phyloP scores from a whole-genome alignment of 2,113 vertebrate species.

The Solenodon paradoxus region DNA sequence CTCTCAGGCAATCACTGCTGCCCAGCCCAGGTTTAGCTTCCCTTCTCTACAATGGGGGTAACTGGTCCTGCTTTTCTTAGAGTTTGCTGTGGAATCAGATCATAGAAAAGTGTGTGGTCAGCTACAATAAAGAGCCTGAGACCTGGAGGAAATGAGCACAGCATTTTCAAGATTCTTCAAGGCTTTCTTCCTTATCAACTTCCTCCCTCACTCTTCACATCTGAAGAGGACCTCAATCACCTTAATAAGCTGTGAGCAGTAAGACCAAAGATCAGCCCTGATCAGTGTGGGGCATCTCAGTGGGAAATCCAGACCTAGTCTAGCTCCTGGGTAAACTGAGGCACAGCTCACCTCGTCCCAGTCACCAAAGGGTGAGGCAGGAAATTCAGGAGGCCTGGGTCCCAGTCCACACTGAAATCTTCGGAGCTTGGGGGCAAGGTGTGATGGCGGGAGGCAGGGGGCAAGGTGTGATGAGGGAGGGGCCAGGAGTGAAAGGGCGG shows the following conservation, averaged over 20 bases:
- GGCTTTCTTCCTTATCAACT: background rate
- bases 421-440: background rate
- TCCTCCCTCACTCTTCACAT: background rate
- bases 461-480: background rate
- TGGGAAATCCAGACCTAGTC: background rate
- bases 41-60: background rate
- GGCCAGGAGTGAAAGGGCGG: background rate
- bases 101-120: conserved; percentile 32
- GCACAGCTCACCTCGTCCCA: background rate
- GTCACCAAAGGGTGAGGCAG: background rate
- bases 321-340: conserved; percentile 19
- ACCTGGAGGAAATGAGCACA: conserved; percentile 30
- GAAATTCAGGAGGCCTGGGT: background rate
- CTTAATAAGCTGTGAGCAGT: background rate
- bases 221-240: background rate
- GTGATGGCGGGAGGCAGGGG: no score
- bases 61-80: background rate
- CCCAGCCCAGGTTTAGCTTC: background rate
- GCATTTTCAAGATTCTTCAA: conserved; percentile 26
- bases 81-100: conserved; percentile 9
- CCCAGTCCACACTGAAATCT: background rate
- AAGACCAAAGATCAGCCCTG: background rate
- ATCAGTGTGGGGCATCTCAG: background rate
- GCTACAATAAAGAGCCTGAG: conserved; percentile 14
- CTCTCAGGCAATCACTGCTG: background rate